Conservation (phyloP, 2,888 invertebrate species). For the Apotomis turbidana region DNA sequence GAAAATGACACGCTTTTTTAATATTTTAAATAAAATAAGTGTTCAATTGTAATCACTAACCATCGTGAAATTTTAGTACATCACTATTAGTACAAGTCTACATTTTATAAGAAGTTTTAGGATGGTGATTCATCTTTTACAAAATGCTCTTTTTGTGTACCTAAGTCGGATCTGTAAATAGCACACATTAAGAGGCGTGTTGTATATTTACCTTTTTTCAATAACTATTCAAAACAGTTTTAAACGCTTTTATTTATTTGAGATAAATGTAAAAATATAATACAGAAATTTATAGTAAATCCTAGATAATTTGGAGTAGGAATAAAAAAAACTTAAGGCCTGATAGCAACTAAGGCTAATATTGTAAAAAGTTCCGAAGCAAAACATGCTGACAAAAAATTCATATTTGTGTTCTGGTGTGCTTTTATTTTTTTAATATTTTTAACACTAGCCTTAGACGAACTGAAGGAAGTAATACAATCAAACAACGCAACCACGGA, state of each 20-base stretch:
- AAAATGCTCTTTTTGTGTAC: background rate
- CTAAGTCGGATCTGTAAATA: slow-evolving; percentile 7
- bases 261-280: background rate
- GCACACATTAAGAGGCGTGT: background rate
- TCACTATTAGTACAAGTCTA: slow-evolving; percentile 63
- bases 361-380: background rate
- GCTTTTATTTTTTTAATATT: too few relatives aligned
- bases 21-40: slow-evolving; percentile 3
- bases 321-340: too few relatives aligned
- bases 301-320: background rate
- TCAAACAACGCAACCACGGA: too few relatives aligned
- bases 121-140: background rate
- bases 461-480: too few relatives aligned
- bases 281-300: background rate
- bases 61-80: slow-evolving; percentile 53
- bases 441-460: too few relatives aligned
- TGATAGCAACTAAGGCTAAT: too few relatives aligned
- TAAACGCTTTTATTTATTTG: background rate
- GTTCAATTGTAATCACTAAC: slow-evolving; percentile 13
- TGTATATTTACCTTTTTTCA: slow-evolving; percentile 3
- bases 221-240: slow-evolving; percentile 1
- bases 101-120: slow-evolving; percentile 30
- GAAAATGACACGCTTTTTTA: background rate
- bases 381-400: background rate
- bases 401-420: too few relatives aligned